Base-by-base conservation (phyloP, 2,797 vertebrate species). In the Oryzias sinensis region DNA sequence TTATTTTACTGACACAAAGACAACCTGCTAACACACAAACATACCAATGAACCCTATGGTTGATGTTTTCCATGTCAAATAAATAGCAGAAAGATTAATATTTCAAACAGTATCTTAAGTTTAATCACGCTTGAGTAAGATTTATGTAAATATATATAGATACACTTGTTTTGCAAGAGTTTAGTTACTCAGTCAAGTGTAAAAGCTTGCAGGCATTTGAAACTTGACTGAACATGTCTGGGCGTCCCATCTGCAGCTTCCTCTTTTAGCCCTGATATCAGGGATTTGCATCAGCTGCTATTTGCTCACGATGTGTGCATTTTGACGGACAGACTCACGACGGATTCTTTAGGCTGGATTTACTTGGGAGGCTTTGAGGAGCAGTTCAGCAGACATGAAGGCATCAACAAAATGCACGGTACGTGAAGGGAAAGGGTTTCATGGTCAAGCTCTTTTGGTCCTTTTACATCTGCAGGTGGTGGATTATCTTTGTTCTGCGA, bases 331-430 rank as follows among this genome's bases (percentile, higher is more conserved):
- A 20, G 43, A 44, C 24, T 2, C 13, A 8, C 17, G 7, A 5
- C 5, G 2, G 6, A 57, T 16, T 15, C 6, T 37, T 4, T 2
- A 43, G 25, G n/a, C 5, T 46, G 14, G 17, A 5, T 42, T 64
- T 43, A 29, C 14, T 14, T 18, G 25, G 16, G 43, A 29, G 16
- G 5, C 43, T 42, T 57, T 37, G 59, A 45, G 27, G 17, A 4
- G 54, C 8, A 15, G 1, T 18, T 53, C 40, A 70, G 48, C 49
- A 63, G 53, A 51, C 45, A 68, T 65, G 47, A 77, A 56, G 64
- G 59, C 49, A 18, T 57, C 53, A 61, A 49, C 73, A 84, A 73
- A 58, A 89, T 89, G 86, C 43, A 47, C 16, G 59, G 85, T 13
- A 20, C 17, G 44, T 8, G 87, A 57, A 83, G 87, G 70, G 14